Percentiles rank a stretch among this genome's conserved stretches.
Evolutionary conservation across 2,888 invertebrate genomes (phyloP).

Genomic region (Metellina segmentata): DNA sequence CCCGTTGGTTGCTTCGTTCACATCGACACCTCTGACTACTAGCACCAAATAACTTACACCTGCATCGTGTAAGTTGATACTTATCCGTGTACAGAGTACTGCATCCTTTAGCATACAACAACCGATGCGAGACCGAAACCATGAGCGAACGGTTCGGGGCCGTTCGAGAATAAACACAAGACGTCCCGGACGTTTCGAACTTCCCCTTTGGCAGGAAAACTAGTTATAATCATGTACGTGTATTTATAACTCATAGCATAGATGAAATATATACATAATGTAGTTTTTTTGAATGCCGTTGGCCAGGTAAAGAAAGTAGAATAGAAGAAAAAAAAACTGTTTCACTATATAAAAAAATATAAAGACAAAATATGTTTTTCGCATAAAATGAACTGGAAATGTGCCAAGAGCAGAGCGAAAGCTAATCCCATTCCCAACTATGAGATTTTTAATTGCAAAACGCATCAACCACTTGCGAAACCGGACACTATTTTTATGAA

Average conservation of each 20-base stretch:
- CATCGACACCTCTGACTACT: slow-evolving; percentile 57
- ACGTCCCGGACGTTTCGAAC: slow-evolving; percentile 55
- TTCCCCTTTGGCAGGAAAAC: slow-evolving; percentile 76
- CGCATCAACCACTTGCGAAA: no score
- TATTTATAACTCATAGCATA: slow-evolving; percentile 77
- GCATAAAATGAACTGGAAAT: slow-evolving; percentile 43
- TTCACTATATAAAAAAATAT: slow-evolving; percentile 63
- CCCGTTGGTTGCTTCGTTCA: slow-evolving; percentile 20
- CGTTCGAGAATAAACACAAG: slow-evolving; percentile 10
- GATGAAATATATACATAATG: slow-evolving; percentile 76
- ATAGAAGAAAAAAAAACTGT: slow-evolving; percentile 66
- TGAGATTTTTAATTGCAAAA: no score
- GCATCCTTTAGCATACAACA: slow-evolving; percentile 65
- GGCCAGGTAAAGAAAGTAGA: slow-evolving; percentile 76
- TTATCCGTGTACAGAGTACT: slow-evolving; percentile 70
- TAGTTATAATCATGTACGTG: slow-evolving; percentile 76
- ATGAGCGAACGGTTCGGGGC: slow-evolving; percentile 56
- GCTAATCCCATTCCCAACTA: neutral
- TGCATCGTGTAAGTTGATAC: slow-evolving; percentile 61
- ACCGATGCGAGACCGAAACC: slow-evolving; percentile 50
- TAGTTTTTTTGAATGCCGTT: slow-evolving; percentile 76
- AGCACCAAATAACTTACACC: slow-evolving; percentile 34
- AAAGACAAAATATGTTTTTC: slow-evolving; percentile 71
- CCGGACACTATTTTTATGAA: no score
- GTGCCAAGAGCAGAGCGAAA: slow-evolving; percentile 52